Base-by-base conservation (phyloP, 2,113 vertebrate genomes). In the Semicossyphus pulcher region DNA sequence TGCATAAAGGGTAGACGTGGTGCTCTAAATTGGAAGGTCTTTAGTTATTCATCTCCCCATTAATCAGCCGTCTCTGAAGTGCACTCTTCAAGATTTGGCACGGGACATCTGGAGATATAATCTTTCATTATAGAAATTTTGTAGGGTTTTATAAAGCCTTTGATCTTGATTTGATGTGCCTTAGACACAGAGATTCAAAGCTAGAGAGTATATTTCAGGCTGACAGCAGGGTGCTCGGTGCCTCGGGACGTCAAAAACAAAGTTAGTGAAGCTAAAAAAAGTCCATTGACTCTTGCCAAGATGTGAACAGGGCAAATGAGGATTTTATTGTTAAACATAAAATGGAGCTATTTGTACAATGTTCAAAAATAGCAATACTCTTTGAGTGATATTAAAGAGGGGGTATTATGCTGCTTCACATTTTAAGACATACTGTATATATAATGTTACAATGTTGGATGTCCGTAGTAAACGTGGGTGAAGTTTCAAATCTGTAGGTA, bases 41-140 rank as follows among this genome's bases (percentile, higher is more conserved):
- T 70, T 21, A 64, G 41, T 73, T 71, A 60, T 74, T 78, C 75
- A 78, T 80, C 60, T 80, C 67, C 42, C 73, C 66, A 64, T 85
- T 88, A 86, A 83, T 91, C 82, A 54, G 58, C 18, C 16, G 39
- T 28, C 72, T 88, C 47, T 84, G 76, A 83, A 75, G 74, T 81
- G 64, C 53, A 20, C 51, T 62, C 53, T 53, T 78, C 31, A 59
- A 59, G 31, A 78, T 76, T 80, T 65, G 67, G 51, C 70, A 79
- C 1, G 41, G 83, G 44, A 37, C 56, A 68, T 71, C 71, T 36
- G 15, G 29, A 79, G 87, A 86, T 82, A 76, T 41, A 48, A 85
- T 87, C 83, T 88, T 87, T 86, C 77, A 84, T 85, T 83, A 66
- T 51, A 61, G 64, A 80, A 69, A 73, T 75, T 85, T 81, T 74